A percentile compares a stretch with the other conserved stretches of the same genome.
phyloP scores from a whole-genome alignment of 2,888 invertebrate genomes.

The Hydropsyche betteni region DNA sequence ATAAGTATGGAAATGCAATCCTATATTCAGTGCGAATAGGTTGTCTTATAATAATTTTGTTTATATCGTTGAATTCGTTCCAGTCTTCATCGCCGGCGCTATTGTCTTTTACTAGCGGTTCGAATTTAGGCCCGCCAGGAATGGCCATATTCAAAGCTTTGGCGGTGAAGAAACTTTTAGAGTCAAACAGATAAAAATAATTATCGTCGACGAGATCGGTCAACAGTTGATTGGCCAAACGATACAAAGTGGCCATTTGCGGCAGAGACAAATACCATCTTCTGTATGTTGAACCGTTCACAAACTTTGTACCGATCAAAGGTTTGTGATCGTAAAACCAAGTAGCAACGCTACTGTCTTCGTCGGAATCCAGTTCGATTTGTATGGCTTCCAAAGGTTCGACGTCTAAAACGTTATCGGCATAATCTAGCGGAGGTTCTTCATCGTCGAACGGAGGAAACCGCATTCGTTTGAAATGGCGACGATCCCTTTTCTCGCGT shows the following conservation, averaged over 20 bases:
- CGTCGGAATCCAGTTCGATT: conserved; percentile 96
- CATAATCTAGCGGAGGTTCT: conserved; percentile 99
- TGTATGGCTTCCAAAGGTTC: conserved; percentile 99
- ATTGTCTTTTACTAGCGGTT: conserved; percentile 97
- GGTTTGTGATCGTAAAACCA: conserved; percentile 99
- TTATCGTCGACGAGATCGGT: conserved; percentile 98
- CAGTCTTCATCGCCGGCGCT: conserved; percentile 99
- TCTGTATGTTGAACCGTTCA: conserved; percentile 97
- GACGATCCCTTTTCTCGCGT: conserved; percentile 96
- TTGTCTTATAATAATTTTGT: conserved; percentile 99
- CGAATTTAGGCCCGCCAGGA: conserved; percentile 99
- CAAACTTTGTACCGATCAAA: conserved; percentile 88
- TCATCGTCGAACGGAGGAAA: conserved; percentile 99
- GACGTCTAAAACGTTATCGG: conserved; percentile 98
- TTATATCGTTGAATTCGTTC: conserved; percentile 99
- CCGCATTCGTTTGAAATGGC: conserved; percentile 99
- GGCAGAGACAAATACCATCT: conserved; percentile 96
- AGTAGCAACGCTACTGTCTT: conserved; percentile 87
- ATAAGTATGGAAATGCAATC: conserved; percentile 98
- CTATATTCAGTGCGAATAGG: conserved; percentile 99
- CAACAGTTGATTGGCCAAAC: conserved; percentile 95
- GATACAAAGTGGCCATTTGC: conserved; percentile 97
- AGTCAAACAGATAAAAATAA: conserved; percentile 98
- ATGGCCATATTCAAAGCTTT: conserved; percentile 99
- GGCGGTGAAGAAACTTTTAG: conserved; percentile 99